Evolutionary conservation across 2,888 invertebrate species (phyloP).

Genomic region (Cantharis lateralis): DNA sequence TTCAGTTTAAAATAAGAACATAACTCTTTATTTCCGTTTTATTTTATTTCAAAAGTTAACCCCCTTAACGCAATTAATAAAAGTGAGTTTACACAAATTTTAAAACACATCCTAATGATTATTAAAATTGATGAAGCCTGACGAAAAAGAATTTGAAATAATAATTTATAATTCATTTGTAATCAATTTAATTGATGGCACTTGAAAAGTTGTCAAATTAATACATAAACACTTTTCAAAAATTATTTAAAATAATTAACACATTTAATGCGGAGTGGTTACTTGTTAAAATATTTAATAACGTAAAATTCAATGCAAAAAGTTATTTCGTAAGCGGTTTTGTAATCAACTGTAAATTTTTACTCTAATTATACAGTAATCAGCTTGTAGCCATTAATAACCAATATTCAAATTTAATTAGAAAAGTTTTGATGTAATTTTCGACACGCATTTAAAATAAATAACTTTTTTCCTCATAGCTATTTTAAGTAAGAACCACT

Average conservation of each 20-base stretch:
- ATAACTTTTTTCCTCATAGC: neutral
- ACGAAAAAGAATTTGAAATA: neutral
- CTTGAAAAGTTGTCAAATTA: neutral
- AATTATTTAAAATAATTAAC: neutral
- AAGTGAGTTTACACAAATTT: neutral
- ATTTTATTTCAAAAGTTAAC: neutral
- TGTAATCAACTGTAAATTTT: neutral
- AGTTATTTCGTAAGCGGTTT: neutral
- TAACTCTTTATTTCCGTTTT: conserved; percentile 17
- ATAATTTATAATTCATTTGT: neutral
- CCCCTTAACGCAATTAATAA: neutral
- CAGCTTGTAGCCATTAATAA: neutral
- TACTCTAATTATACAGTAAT: neutral
- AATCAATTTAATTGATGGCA: neutral
- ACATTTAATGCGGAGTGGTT: neutral
- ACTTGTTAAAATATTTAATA: neutral
- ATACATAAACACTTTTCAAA: neutral
- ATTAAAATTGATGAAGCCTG: neutral
- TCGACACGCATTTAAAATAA: neutral
- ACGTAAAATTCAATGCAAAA: neutral
- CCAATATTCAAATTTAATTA: neutral
- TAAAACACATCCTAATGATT: neutral
- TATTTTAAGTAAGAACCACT: neutral
- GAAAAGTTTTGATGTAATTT: neutral
- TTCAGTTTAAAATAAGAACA: conserved; percentile 11